Percentiles rank a stretch among this genome's conserved stretches.
These are phyloP conservation scores for Tinamus guttatus DNA, from an alignment of 2,113 vertebrate genomes.

Conservation along the genomic window DNA sequence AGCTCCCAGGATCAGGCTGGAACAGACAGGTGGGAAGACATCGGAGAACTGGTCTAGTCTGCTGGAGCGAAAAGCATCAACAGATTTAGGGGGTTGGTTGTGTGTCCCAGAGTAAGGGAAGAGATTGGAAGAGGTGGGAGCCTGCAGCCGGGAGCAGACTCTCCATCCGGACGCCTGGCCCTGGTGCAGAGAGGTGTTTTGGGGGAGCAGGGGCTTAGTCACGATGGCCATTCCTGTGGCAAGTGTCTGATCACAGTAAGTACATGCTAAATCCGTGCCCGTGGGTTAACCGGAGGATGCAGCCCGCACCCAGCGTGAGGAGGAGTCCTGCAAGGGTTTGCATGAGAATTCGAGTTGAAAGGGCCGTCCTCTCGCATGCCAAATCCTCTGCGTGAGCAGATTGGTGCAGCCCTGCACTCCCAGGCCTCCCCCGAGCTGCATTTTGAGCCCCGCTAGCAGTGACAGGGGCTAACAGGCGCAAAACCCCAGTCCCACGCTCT, in stretches of 20 bases:
- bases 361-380: background rate
- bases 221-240: background rate
- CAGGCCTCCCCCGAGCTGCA: rapidly evolving
- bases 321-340: background rate
- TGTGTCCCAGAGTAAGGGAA: background rate
- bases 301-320: background rate
- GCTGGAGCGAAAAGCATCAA: rapidly evolving
- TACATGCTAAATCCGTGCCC: too few relatives aligned
- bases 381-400: background rate
- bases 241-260: too few relatives aligned
- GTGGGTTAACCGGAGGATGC: background rate
- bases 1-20: background rate
- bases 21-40: background rate
- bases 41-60: background rate
- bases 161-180: too few relatives aligned
- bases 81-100: too few relatives aligned
- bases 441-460: rapidly evolving
- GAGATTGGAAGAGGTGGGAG: background rate
- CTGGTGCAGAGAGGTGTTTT: too few relatives aligned
- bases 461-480: background rate
- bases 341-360: background rate
- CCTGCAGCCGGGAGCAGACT: background rate
- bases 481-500: background rate
- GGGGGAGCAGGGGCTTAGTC: background rate
- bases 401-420: background rate